phyloP scores from a whole-genome alignment of 2,797 vertebrate genomes.

The Lerista edwardsae region DNA sequence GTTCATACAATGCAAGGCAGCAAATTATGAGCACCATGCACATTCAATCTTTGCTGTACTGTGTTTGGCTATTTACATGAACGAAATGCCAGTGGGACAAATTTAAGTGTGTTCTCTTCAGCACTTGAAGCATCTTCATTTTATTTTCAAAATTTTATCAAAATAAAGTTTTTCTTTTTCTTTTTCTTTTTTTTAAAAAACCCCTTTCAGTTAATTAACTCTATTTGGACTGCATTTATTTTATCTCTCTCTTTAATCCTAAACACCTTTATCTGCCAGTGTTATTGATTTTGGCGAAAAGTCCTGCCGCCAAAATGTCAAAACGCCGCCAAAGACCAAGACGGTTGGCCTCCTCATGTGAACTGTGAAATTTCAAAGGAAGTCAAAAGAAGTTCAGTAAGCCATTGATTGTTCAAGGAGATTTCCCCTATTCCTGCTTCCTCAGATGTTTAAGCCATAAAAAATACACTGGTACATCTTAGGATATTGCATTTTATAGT shows the following conservation, averaged over 20 bases:
- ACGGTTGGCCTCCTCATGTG: background rate
- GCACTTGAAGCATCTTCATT: conserved; percentile 21
- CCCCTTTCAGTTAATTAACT: conserved; percentile 35
- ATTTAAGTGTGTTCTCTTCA: conserved; percentile 21
- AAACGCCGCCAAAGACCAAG: background rate
- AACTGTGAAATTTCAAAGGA: background rate
- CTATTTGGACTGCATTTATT: conserved; percentile 46
- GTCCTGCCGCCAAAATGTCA: background rate
- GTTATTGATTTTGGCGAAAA: background rate
- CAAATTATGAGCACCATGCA: conserved; percentile 5
- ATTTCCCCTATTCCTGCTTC: background rate
- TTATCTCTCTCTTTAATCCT: background rate
- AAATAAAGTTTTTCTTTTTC: background rate
- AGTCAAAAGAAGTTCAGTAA: background rate
- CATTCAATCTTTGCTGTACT: conserved; percentile 20
- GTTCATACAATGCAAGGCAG: background rate
- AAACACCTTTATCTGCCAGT: background rate
- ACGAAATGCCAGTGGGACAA: conserved; percentile 19
- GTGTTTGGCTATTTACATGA: conserved; percentile 31
- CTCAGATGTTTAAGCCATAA: background rate
- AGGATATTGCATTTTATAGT: background rate
- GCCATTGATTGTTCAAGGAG: background rate
- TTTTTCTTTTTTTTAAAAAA: too few species aligned
- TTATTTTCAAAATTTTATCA: conserved; percentile 43
- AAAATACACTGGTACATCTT: background rate